Percentiles rank a stretch among this genome's conserved stretches.
Conservation (phyloP, 2,888 invertebrate species). For the Cheilosia scutellata region DNA sequence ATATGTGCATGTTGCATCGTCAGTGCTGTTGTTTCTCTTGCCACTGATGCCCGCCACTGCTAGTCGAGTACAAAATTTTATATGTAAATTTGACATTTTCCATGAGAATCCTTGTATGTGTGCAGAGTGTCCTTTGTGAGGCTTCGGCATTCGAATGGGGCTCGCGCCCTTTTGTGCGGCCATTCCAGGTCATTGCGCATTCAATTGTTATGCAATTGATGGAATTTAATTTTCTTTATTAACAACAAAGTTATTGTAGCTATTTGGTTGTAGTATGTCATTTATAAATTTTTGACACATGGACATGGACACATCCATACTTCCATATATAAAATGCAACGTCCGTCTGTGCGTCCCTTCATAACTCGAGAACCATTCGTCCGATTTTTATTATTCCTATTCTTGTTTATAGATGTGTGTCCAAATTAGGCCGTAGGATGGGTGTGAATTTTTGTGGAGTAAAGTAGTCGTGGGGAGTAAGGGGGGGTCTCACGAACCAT, state of each 20-base stretch:
- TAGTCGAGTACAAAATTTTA: constrained; percentile 62
- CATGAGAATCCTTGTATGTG: constrained; percentile 45
- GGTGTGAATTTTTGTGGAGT: too few species aligned
- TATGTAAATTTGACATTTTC: constrained; percentile 73
- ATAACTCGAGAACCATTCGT: too few species aligned
- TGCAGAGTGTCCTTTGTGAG: constrained; percentile 37
- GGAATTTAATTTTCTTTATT: constrained; percentile 62
- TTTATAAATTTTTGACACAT: not conserved
- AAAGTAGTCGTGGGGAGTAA: too few species aligned
- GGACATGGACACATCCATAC: not conserved
- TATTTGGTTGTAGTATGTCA: not conserved
- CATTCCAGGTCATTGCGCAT: constrained; percentile 69
- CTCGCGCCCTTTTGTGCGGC: constrained; percentile 24
- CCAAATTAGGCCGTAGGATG: too few species aligned
- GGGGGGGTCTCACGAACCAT: too few species aligned
- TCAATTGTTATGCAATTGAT: constrained; percentile 69
- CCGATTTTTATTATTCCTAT: too few species aligned
- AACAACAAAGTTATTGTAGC: constrained; percentile 19
- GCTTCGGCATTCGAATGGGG: constrained; percentile 32
- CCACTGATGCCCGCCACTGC: constrained; percentile 1
- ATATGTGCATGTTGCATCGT: constrained; percentile 62
- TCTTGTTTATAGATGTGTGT: too few species aligned
- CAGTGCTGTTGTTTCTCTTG: not conserved
- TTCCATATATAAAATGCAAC: too few species aligned
- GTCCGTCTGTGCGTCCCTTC: too few species aligned